Evolutionary conservation across 2,113 vertebrate genomes (phyloP).

Genomic region (Vulpes vulpes): DNA sequence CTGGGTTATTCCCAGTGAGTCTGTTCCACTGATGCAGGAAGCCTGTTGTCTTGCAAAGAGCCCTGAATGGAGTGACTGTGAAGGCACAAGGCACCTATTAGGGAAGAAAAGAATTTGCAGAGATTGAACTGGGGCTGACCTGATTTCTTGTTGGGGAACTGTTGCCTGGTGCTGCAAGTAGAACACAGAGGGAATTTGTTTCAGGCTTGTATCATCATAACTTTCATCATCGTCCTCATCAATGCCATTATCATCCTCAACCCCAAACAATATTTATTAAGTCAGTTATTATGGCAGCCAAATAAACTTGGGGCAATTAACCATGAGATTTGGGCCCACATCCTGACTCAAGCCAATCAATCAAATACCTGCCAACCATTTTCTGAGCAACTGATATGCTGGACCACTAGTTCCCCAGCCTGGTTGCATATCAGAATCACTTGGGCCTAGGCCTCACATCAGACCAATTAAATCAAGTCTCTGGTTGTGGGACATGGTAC

Average conservation of each 20-base stretch:
- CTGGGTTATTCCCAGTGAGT: slow-evolving; percentile 78
- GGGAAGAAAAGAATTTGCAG: background rate
- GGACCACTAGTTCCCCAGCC: background rate
- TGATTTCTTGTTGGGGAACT: slow-evolving; percentile 6
- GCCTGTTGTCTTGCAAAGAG: background rate
- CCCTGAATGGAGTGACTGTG: background rate
- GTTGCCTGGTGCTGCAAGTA: background rate
- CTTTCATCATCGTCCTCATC: background rate
- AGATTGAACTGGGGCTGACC: background rate
- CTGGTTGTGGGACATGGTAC: accelerated
- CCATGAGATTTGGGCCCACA: background rate
- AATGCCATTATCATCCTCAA: background rate
- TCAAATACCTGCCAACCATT: background rate
- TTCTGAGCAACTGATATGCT: background rate
- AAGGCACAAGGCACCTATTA: background rate
- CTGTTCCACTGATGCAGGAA: slow-evolving; percentile 50
- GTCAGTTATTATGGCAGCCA: background rate
- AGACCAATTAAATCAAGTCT: background rate
- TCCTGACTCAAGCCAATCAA: background rate
- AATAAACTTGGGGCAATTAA: background rate
- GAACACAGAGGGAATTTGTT: background rate
- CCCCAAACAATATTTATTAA: background rate
- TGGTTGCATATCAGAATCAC: background rate
- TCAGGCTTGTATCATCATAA: background rate
- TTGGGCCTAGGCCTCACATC: background rate